Base-by-base conservation (phyloP, 1,140 invertebrate genomes). In the Pantala flavescens region DNA sequence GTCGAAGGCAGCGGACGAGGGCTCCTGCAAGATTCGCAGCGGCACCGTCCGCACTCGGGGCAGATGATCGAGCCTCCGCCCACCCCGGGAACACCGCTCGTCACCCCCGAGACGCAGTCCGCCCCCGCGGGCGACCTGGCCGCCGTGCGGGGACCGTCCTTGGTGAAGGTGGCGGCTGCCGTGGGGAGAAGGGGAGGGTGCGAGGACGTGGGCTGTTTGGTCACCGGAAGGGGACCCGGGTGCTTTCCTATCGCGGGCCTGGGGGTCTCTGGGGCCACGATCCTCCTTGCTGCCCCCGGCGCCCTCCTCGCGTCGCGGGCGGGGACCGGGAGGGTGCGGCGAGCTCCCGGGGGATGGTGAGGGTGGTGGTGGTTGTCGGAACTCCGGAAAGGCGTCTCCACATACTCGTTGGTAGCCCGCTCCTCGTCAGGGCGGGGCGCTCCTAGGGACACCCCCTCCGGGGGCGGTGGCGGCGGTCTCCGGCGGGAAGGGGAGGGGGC, bases 1-100 rank as follows among this genome's bases (percentile, higher is more conserved):
- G 88, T 87, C 77, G 90, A 90, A 23, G 95, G 95, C 79, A 97
- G 84, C 63, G 91, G 88, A 23, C 92, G 86, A 11, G 93, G 93
- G 79, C 90, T 88, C 72, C 92, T 89, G 84, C 95, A 97, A 76
- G 93, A 89, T 79, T 91, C 90, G 86, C 95, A 97, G 24, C 90
- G 86, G 82, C 95, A 97, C 76, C 89, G 87, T 24, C 91, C 90
- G 84, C 95, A 98, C 76, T 89, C 88, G 63, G 88, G 87, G 86
- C 94, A 97, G 80, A 94, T 90, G 78, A 95, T 94, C 11, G 91
- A 90, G 11, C 77, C 80, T 24, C 77, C 72, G 81, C 81, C 79
- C 70, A 80, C 80, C 55, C 75, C 74, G 71, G 71, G 42, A 5
- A 71, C 43, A 28, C 72, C 28, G 28, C 28, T 2, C 3, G 28